Conservation (phyloP, 2,113 vertebrate species). For the Turdus rufiventris region DNA sequence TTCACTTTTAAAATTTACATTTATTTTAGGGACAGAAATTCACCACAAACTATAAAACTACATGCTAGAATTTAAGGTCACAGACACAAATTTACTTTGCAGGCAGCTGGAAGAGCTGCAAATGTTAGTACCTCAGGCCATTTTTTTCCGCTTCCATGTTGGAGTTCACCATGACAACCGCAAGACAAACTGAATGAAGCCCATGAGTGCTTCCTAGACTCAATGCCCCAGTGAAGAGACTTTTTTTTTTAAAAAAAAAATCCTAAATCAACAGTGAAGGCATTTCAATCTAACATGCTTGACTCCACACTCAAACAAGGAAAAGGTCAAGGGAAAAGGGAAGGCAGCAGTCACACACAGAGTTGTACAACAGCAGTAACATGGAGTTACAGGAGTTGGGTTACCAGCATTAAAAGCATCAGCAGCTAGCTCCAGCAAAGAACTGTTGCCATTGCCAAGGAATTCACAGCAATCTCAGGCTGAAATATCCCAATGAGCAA, state of each 20-base stretch:
- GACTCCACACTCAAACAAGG: conserved; percentile 15
- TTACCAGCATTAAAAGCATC: background rate
- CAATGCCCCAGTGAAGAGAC: background rate
- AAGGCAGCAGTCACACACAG: background rate
- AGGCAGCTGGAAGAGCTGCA: conserved; percentile 15
- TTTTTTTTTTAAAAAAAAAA: background rate
- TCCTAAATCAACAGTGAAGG: conserved; percentile 21
- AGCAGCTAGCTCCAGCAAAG: background rate
- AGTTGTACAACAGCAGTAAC: background rate
- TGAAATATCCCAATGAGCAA: background rate
- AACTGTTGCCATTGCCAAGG: background rate
- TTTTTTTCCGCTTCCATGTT: conserved; percentile 1
- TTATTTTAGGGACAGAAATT: background rate
- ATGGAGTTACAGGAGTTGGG: background rate
- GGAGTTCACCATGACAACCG: conserved; percentile 38
- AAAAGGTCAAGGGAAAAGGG: background rate
- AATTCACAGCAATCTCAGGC: background rate
- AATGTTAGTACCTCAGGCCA: conserved; percentile 24
- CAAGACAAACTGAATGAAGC: background rate
- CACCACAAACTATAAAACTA: background rate
- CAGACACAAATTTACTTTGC: background rate
- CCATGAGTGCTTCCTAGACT: background rate
- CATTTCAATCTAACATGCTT: background rate
- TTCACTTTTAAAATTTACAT: background rate
- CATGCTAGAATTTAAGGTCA: background rate